A percentile compares a stretch with the other conserved stretches of the same genome.
Conservation (phyloP, 2,888 invertebrate species). For the Koerneria pararmatus region DNA sequence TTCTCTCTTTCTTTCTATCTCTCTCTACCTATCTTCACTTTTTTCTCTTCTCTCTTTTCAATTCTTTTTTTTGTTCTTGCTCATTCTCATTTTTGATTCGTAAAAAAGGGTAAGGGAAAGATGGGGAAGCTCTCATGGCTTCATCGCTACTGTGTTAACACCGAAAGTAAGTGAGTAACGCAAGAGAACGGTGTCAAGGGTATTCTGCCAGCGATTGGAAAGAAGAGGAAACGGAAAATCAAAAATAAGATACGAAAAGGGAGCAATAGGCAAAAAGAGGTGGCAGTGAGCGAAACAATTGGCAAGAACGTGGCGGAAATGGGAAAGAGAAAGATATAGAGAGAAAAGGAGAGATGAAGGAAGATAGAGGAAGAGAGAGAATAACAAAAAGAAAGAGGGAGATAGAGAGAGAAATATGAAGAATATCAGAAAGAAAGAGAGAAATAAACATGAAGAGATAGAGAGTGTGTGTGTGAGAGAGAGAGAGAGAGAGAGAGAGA, state of each 20-base stretch:
- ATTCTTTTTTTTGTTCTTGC: not conserved
- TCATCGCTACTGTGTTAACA: too few relatives aligned
- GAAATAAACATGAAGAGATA: slow-evolving; percentile 2
- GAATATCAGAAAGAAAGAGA: not conserved
- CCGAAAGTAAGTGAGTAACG: too few relatives aligned
- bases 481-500: not conserved
- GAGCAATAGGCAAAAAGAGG: not conserved
- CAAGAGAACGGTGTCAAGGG: too few relatives aligned
- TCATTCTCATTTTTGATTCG: not conserved
- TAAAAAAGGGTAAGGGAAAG: too few relatives aligned
- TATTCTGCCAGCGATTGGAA: not conserved
- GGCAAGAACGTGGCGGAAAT: slow-evolving; percentile 4
- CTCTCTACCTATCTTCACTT: not conserved
- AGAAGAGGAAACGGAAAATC: not conserved
- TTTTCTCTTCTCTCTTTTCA: not conserved
- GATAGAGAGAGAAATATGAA: not conserved
- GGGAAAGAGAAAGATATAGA: not conserved
- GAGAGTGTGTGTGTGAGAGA: not conserved
- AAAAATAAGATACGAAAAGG: not conserved
- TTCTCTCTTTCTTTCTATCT: not conserved
- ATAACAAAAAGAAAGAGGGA: not conserved
- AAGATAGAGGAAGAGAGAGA: not conserved
- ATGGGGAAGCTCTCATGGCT: too few relatives aligned
- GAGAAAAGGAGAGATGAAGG: not conserved
- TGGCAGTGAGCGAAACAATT: slow-evolving; percentile 7